Base-by-base conservation (phyloP, 1,140 invertebrate species). In the Drosophila lacteicornis region DNA sequence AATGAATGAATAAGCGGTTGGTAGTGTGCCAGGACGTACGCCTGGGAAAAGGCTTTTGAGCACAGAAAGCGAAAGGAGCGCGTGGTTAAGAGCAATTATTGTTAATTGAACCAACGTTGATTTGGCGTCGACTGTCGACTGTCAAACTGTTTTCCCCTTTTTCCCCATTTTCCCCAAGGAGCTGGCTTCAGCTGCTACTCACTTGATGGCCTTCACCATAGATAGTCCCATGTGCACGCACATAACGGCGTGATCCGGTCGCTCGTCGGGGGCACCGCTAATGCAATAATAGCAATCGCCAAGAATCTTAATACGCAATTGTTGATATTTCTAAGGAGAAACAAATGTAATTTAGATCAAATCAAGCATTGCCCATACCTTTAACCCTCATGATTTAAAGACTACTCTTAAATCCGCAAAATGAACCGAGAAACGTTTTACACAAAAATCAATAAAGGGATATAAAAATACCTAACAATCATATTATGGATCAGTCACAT, bases 231-330 rank as follows among this genome's bases (percentile, higher is more conserved):
- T 99, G 93, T 98, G 97, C 3, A 99, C 97, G 90, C 96, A 97
- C 9, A 98, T 95, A 4, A 98, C 96, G n/a, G 98, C 98, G 93
- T 99, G 98, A 92, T 99, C 98, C 0, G 96, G 95, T 66, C 97
- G 94, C 92, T 98, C 97, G 49, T 96, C 95, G 0, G 98, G 98
- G 38, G 97, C 97, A 12, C 97, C 97, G 93, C 97, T 98, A 86
- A 99, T 98, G 92, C 98, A 99, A 93, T 99, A 99, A 93, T 99
- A 99, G 93, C 98, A 99, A 93, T 99, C 98, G 2, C 98, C 98
- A 17, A 99, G 94, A 92, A 99, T 99, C 94, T 99, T 99, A 70
- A 99, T 99, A 45, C 98, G 94, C 68, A 98, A 93, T 92, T 99
- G 98, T 92, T 98, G 96, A 93, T 98, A 99, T 95, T 97, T 98